Base-by-base conservation (phyloP, 1,140 invertebrate species). In the Leptinotarsa lineolata region DNA sequence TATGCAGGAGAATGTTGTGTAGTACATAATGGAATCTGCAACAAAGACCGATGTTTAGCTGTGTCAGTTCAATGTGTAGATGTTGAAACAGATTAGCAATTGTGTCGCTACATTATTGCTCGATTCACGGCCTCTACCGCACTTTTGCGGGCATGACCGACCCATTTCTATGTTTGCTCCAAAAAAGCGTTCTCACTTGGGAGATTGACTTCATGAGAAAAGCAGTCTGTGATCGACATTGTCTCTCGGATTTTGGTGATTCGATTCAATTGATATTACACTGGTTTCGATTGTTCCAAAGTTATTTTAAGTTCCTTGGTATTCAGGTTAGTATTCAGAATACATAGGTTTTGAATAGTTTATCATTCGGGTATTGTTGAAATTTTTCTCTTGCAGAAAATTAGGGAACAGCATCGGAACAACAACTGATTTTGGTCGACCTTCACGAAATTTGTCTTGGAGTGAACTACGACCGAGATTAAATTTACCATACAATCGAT, bases 31-130 rank as follows among this genome's bases (percentile, higher is more conserved):
- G 63, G 63, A 65, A 65, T 65, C 39, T 22, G 39, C 24, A 65
- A 65, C 63, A 65, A 65, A 65, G 63, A 65, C 63, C 63, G 22
- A 22, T 65, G 63, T 65, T 22, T 65, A 65, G 63, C 63, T 65
- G 63, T 65, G 63, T 65, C 63, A 65, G 63, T 39, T 65, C 22
- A 65, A 61, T 61, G 63, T 65, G 63, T 65, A 65, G 63, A 65
- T 65, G 63, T 22, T 39, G 21, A 65, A 65, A 39, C 22, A 22
- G 63, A 65, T 65, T 65, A 65, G 20, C 20, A 65, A 65, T 22
- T 65, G 63, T 65, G 22, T n/a, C 21, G 63, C 15, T 65, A 24
- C 24, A 39, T 24, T 21, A 65, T 65, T 65, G 63, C 63, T 65
- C 63, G n/a, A 65, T 65, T 65, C 63, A 65, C 12, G 21, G 63